phyloP scores from a whole-genome alignment of 2,797 vertebrate species.

The Chloroceryle amazona region DNA sequence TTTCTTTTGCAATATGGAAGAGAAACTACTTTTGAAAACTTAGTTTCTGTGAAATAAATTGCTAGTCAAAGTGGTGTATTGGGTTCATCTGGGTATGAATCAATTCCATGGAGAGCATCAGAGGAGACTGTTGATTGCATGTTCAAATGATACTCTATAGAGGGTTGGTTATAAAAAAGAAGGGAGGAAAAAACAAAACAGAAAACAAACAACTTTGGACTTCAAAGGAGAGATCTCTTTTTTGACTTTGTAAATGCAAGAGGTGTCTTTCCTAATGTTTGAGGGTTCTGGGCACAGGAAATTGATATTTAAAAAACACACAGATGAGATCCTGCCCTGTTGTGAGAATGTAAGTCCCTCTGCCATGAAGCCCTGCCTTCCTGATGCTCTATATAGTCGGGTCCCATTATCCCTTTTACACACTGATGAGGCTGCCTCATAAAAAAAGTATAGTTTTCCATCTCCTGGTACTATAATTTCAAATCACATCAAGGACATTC shows the following conservation, averaged over 20 bases:
- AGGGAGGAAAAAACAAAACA: background rate
- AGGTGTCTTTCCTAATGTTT: background rate
- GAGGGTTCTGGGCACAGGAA: background rate
- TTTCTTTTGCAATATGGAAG: background rate
- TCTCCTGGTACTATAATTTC: background rate
- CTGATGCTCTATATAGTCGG: background rate
- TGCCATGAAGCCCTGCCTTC: background rate
- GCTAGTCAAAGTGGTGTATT: background rate
- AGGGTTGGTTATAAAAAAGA: background rate
- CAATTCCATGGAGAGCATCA: background rate
- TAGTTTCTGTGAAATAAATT: background rate
- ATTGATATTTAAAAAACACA: background rate
- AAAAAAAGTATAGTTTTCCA: background rate
- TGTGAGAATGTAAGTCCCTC: background rate
- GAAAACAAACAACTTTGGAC: background rate
- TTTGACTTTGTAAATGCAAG: background rate
- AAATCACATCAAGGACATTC: background rate
- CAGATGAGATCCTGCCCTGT: background rate
- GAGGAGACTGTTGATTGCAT: background rate
- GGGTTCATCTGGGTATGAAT: background rate
- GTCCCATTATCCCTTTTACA: background rate
- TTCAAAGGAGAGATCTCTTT: background rate
- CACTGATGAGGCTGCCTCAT: background rate
- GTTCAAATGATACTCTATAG: fast-evolving
- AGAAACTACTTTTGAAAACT: background rate